Evolutionary conservation across 2,888 invertebrate species (phyloP).

Genomic region (Opisthograptis luteolata): DNA sequence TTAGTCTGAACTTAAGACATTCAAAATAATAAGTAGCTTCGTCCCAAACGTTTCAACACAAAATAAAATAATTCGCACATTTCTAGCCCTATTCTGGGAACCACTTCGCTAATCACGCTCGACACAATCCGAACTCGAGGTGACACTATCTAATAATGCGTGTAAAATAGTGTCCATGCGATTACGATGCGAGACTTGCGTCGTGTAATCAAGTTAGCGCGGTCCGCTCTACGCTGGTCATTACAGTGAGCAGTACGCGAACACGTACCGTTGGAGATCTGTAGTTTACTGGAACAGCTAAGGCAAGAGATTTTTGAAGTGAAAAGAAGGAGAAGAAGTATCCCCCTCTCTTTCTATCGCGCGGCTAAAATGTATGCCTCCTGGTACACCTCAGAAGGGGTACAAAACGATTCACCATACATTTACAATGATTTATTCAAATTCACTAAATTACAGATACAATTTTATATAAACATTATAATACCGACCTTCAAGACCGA

Average conservation of each 20-base stretch:
- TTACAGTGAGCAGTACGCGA: slow-evolving; percentile 57
- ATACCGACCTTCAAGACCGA: too few relatives aligned
- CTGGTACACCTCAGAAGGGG: too few relatives aligned
- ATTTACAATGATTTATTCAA: too few relatives aligned
- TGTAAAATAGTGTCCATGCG: slow-evolving; percentile 56
- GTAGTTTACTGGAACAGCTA: slow-evolving; percentile 38
- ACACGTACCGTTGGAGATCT: slow-evolving; percentile 57
- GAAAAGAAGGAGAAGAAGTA: too few relatives aligned
- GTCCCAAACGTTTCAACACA: too few relatives aligned
- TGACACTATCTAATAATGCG: slow-evolving; percentile 67
- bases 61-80: too few relatives aligned
- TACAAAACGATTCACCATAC: too few relatives aligned
- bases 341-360: too few relatives aligned
- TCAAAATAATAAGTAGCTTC: too few relatives aligned
- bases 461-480: too few relatives aligned
- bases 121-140: slow-evolving; percentile 26
- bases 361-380: neutral
- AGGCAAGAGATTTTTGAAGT: neutral
- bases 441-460: too few relatives aligned
- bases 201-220: slow-evolving; percentile 77
- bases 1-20: too few relatives aligned
- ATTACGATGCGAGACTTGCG: slow-evolving; percentile 78
- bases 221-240: slow-evolving; percentile 64
- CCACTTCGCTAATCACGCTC: neutral
- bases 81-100: neutral